Evolutionary conservation across 2,888 invertebrate genomes (phyloP).

Genomic region (Microplitis deprimator): DNA sequence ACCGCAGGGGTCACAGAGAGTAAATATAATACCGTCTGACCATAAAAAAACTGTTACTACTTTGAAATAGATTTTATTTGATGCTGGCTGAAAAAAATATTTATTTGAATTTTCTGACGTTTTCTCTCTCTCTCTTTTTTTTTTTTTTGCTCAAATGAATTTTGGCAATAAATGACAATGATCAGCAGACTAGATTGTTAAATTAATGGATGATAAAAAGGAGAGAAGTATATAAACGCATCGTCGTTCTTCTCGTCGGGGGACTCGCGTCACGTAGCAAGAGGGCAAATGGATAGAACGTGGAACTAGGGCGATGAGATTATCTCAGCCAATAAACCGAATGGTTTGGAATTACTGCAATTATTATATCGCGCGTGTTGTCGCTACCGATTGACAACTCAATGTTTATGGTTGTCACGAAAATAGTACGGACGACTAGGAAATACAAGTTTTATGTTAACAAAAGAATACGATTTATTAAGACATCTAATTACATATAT

Average conservation of each 20-base stretch:
- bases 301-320: slow-evolving; percentile 66
- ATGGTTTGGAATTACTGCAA: slow-evolving; percentile 67
- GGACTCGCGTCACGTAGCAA: slow-evolving; percentile 61
- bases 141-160: not conserved
- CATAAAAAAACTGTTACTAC: slow-evolving; percentile 22
- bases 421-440: not conserved
- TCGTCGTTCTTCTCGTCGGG: slow-evolving; percentile 53
- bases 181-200: not conserved
- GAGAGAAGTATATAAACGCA: slow-evolving; percentile 55
- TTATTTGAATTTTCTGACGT: no score
- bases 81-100: no score
- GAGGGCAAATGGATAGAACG: slow-evolving; percentile 63
- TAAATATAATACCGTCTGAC: slow-evolving; percentile 30
- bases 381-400: slow-evolving; percentile 41
- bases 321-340: slow-evolving; percentile 66
- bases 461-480: no score
- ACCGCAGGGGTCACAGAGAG: slow-evolving; percentile 40
- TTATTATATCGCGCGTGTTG: slow-evolving; percentile 65
- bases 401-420: slow-evolving; percentile 18
- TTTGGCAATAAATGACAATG: not conserved
- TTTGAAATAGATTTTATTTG: not conserved
- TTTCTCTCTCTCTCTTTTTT: no score
- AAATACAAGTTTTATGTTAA: not conserved
- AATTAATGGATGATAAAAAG: slow-evolving; percentile 43
- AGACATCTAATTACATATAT: no score